Base-by-base conservation (phyloP, 2,888 invertebrate species). In the Cephus spinipes region DNA sequence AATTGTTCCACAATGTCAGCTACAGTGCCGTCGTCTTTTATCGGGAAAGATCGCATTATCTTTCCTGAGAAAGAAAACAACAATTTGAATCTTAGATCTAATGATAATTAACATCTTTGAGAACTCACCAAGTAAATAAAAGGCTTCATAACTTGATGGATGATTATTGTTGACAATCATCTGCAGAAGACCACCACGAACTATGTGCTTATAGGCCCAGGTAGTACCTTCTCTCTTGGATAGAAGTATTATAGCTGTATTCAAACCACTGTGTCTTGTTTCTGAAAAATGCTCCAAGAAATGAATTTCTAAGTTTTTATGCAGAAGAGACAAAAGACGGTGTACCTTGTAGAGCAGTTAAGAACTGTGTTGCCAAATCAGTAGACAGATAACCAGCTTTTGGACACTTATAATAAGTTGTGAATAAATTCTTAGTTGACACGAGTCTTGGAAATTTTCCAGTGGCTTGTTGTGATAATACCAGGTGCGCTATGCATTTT, bases 181-280 rank as follows among this genome's bases (percentile, higher is more conserved):
- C 12, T 85, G 81, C 75, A 88, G 80, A 23, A 91, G 76, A 76
- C 82, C 81, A 32, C 82, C 81, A 30, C 82, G 76, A 74, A 91
- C 83, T 31, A 93, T 85, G 85, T 92, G 89, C n/a, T 89, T 84
- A 75, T 89, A 86, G 3, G 92, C 85, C 92, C 92, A 93, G 12
- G 83, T 82, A 0, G 87, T 80, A 2, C 92, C 90, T 82, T 90
- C 87, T 83, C 89, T 91, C 83, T 92, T 93, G 15, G 92, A 89
- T 69, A 92, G 82, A 30, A 93, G 82, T 77, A 92, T 84, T 76
- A 93, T 83, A n/a, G 89, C 87, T 4, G 86, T 84, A 77, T 88
- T 83, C 11, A 88, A 68, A 68, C 85, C 82, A 40, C 79, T 82
- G 9, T 81, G 69, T 75, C 84, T 84, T 36, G 85, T 85, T 74